phyloP scores from a whole-genome alignment of 2,888 invertebrate genomes.

The Quadriops clusia region DNA sequence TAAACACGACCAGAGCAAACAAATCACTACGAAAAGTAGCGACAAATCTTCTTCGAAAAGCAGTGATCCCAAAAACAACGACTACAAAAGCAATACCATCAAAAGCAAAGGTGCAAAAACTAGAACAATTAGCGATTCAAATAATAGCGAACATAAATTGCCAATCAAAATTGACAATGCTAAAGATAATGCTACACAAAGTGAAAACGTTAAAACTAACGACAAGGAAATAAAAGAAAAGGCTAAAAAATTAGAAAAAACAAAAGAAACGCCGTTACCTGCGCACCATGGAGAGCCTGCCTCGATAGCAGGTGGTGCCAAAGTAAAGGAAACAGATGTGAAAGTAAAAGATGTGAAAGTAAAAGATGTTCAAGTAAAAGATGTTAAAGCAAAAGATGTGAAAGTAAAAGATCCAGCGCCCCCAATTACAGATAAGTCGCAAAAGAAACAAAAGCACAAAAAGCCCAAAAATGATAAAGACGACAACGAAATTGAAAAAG shows the following conservation, averaged over 20 bases:
- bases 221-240: conserved; percentile 4
- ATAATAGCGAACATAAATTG: too few relatives aligned
- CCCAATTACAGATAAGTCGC: conserved; percentile 19
- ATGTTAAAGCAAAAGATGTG: too few relatives aligned
- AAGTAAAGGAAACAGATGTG: conserved; percentile 12
- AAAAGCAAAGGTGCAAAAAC: too few relatives aligned
- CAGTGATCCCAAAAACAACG: too few relatives aligned
- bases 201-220: conserved; percentile 12
- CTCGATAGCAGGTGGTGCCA: conserved; percentile 23
- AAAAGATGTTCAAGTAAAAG: conserved; percentile 26
- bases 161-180: conserved; percentile 1
- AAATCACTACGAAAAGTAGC: too few relatives aligned
- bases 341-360: conserved; percentile 2
- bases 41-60: too few relatives aligned
- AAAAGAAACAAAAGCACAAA: conserved; percentile 22
- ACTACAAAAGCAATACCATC: too few relatives aligned
- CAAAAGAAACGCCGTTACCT: conserved; percentile 10
- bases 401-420: conserved; percentile 10
- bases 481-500: conserved; percentile 38
- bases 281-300: conserved; percentile 31
- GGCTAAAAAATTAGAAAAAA: conserved; percentile 2
- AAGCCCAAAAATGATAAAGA: conserved; percentile 19
- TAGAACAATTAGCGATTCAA: too few relatives aligned
- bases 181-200: conserved; percentile 5
- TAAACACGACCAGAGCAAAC: too few relatives aligned